These are phyloP conservation scores for Harpagifer antarcticus DNA, from an alignment of 2,797 vertebrate genomes.

Conservation along the genomic window DNA sequence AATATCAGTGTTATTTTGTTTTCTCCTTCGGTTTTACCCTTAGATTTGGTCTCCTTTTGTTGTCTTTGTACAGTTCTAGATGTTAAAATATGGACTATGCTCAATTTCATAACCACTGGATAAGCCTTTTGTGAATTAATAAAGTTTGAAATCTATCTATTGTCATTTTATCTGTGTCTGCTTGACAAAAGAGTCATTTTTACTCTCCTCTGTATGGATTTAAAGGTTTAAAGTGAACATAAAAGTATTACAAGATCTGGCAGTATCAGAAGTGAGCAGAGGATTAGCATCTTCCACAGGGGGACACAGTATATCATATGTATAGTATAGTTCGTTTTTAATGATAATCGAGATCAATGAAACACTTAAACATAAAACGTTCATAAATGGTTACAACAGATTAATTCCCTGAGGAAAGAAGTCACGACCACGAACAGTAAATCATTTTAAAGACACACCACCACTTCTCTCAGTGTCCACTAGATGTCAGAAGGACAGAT, in stretches of 20 bases:
- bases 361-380: not conserved
- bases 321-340: not conserved
- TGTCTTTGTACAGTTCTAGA: slow-evolving; percentile 35
- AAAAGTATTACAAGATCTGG: not conserved
- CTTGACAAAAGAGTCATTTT: not conserved
- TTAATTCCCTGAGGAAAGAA: not conserved
- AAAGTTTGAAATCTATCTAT: slow-evolving; percentile 74
- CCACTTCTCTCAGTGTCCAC: slow-evolving; percentile 31
- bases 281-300: not conserved
- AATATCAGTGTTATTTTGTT: slow-evolving; percentile 19
- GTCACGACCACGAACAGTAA: not conserved
- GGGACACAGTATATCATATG: not conserved
- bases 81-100: slow-evolving; percentile 51
- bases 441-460: not conserved
- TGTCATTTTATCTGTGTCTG: slow-evolving; percentile 2
- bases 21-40: slow-evolving; percentile 22
- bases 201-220: not conserved
- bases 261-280: not conserved
- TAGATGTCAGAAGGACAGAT: slow-evolving; percentile 41
- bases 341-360: not conserved
- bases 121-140: slow-evolving; percentile 79
- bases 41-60: slow-evolving; percentile 5
- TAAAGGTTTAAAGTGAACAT: not conserved
- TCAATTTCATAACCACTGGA: slow-evolving; percentile 75
- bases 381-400: not conserved